Base-by-base conservation (phyloP, 2,888 invertebrate genomes). In the Anticlea derivata region DNA sequence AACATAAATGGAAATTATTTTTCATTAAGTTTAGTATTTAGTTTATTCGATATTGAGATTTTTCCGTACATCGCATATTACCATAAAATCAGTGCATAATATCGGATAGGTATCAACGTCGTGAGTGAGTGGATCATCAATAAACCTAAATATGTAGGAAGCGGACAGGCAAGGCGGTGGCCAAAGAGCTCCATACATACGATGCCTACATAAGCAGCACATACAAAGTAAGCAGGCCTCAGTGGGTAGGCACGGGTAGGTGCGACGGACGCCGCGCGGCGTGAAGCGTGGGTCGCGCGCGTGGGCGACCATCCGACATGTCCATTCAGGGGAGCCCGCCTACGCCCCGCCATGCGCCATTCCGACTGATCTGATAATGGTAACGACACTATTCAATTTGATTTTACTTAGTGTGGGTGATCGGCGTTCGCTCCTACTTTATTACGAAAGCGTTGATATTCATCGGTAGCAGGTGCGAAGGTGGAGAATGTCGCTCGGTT, bases 251-350 rank as follows among this genome's bases (percentile, higher is more conserved):
- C 65, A 70, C 61, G 58, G 66, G 73, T 68, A 64, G 66, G 71
- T 58, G 48, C 31, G 5, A 6, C 31, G 51, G 11, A 46, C 35
- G 46, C 37, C 5, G 49, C 40, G 58, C 29, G 39, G 49, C 55
- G 57, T 57, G 63, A 51, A 61, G 71, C 54, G 55, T 55, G 40
- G 51, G 55, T 4, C 17, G 17, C 17, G 73, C 79, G 83, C 73
- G 75, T 59, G 62, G 70, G 61, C 61, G 70, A 61, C 66, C 67
- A 67, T 68, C 71, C 73, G 75, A 68, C 76, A 69, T 74, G 79
- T 72, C 84, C 87, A 86, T 88, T 86, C 80, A 86, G 81, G 75
- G 77, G 77, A 75, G 73, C 68, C 71, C 78, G 70, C 83, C 82
- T 70, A 76, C 78, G 71, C 79, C 64, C 70, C 67, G 60, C 46